Conservation (phyloP, 2,797 vertebrate species). For the Anas capensis region DNA sequence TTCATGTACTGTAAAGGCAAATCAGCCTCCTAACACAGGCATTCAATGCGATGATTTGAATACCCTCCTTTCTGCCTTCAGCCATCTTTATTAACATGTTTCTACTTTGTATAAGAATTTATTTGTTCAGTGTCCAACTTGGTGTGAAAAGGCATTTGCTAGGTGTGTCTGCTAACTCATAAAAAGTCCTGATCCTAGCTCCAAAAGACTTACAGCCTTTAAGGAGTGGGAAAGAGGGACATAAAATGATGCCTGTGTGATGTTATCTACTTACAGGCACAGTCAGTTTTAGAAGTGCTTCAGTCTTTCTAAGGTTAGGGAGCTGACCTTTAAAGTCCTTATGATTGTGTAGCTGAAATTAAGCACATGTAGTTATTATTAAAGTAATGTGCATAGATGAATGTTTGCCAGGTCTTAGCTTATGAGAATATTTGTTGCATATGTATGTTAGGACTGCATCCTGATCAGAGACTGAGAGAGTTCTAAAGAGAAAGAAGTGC, state of each 20-base stretch:
- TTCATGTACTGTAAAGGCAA: background rate
- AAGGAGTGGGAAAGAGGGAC: background rate
- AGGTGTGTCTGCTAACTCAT: background rate
- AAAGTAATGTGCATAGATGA: background rate
- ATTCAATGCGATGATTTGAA: background rate
- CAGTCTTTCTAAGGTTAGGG: background rate
- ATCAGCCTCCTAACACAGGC: background rate
- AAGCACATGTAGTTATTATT: background rate
- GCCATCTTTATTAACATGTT: slow-evolving; percentile 1
- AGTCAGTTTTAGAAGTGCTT: background rate
- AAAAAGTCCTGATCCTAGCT: background rate
- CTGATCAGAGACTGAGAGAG: background rate
- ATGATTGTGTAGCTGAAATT: background rate
- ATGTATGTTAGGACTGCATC: background rate
- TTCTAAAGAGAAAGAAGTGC: background rate
- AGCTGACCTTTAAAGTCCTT: background rate
- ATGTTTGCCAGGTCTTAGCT: background rate
- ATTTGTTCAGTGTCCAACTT: slow-evolving; percentile 23
- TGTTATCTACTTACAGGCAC: background rate
- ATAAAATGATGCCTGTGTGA: rapidly evolving
- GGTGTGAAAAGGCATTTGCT: background rate
- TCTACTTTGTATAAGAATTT: slow-evolving; percentile 7
- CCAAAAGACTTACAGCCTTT: background rate
- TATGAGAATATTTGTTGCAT: background rate
- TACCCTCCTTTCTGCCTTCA: slow-evolving; percentile 14